These are phyloP conservation scores for Cherax quadricarinatus DNA, from an alignment of 1,140 invertebrate species.

Conservation along the genomic window DNA sequence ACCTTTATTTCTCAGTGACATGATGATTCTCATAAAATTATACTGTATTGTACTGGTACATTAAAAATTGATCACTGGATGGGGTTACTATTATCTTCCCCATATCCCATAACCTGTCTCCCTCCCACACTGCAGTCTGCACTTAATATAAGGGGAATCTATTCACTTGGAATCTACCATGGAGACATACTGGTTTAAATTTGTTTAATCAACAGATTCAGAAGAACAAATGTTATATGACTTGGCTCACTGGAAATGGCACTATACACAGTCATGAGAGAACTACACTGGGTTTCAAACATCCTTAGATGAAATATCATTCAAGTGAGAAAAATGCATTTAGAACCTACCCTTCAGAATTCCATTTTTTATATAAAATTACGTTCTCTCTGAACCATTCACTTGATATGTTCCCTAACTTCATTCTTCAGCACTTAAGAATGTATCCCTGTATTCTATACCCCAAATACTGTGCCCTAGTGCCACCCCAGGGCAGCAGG, in stretches of 20 bases:
- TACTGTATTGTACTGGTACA: not conserved
- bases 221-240: conserved; percentile 37
- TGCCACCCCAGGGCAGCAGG: conserved; percentile 35
- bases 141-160: conserved; percentile 37
- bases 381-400: not conserved
- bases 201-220: conserved; percentile 31
- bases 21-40: not conserved
- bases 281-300: not conserved
- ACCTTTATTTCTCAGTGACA: not conserved
- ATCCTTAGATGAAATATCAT: not conserved
- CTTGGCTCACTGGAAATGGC: conserved; percentile 23
- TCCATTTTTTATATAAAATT: not conserved
- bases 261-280: not conserved
- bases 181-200: conserved; percentile 24
- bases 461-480: not conserved
- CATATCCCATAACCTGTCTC: conserved; percentile 8
- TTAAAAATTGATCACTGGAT: not conserved
- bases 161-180: conserved; percentile 38
- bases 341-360: not conserved
- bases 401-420: not conserved
- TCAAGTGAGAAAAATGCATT: not conserved
- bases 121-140: conserved; percentile 25
- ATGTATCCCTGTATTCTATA: not conserved
- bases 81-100: conserved; percentile 27
- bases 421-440: conserved; percentile 12